A percentile compares a stretch with the other conserved stretches of the same genome.
Evolutionary conservation across 2,113 vertebrate genomes (phyloP).

Genomic region (Athene noctua): DNA sequence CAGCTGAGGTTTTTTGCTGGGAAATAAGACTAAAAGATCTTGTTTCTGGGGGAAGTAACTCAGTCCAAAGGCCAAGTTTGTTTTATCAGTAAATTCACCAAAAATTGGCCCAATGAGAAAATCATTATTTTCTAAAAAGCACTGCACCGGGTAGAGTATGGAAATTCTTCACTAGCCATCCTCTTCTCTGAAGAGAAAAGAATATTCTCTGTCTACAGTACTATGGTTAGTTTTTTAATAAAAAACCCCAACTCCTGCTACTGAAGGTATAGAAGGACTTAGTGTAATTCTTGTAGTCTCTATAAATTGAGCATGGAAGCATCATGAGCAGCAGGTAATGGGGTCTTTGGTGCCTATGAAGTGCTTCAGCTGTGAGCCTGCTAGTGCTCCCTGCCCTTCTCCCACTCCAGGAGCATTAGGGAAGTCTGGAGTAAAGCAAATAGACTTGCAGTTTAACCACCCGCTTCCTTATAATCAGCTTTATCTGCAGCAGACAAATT

Average conservation of each 20-base stretch:
- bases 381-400: neutral
- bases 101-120: neutral
- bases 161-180: neutral
- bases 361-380: neutral
- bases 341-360: neutral
- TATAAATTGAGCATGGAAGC: neutral
- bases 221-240: neutral
- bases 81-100: neutral
- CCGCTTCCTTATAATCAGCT: neutral
- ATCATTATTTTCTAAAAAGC: neutral
- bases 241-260: neutral
- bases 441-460: neutral
- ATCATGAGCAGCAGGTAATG: neutral
- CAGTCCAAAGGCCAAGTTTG: neutral
- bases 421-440: neutral
- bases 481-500: neutral
- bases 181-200: neutral
- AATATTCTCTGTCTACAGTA: neutral
- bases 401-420: neutral
- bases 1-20: neutral
- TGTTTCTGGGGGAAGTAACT: neutral
- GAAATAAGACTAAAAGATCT: neutral
- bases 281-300: neutral
- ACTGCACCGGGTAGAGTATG: neutral
- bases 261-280: neutral